Conservation (phyloP, 2,888 invertebrate species). For the Catocala sponsa region DNA sequence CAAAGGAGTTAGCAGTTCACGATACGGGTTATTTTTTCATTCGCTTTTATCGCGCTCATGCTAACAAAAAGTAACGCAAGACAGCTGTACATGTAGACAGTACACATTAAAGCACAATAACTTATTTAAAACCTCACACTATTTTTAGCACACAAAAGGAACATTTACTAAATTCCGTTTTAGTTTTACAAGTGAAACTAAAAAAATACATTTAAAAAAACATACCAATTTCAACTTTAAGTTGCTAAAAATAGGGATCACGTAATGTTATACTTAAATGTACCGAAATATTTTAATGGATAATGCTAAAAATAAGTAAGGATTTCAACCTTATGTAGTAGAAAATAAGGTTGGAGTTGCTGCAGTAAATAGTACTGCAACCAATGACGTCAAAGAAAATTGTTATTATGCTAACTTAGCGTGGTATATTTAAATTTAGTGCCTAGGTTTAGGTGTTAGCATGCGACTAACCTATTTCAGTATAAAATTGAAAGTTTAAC, state of each 20-base stretch:
- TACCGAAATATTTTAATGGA: constrained; percentile 19
- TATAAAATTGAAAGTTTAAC: constrained; percentile 45
- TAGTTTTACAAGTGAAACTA: constrained; percentile 25
- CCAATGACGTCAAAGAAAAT: constrained; percentile 74
- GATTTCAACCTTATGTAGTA: constrained; percentile 30
- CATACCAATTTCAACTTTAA: constrained; percentile 16
- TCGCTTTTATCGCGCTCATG: neutral
- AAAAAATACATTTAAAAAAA: constrained; percentile 3
- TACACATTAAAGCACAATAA: constrained; percentile 10
- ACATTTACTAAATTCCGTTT: constrained; percentile 37
- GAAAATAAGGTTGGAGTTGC: constrained; percentile 33
- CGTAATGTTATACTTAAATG: constrained; percentile 1
- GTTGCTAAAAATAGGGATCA: constrained; percentile 1
- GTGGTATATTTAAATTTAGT: constrained; percentile 40
- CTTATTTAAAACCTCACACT: constrained; percentile 19
- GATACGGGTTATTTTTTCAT: neutral
- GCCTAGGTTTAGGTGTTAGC: constrained; percentile 39
- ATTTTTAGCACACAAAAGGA: constrained; percentile 37
- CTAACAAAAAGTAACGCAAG: neutral
- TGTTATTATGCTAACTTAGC: constrained; percentile 61
- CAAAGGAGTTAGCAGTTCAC: no score
- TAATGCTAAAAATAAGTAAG: constrained; percentile 1
- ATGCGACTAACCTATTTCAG: constrained; percentile 52
- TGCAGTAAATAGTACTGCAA: constrained; percentile 37
- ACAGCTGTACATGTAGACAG: constrained; percentile 4